Evolutionary conservation across 2,797 vertebrate genomes (phyloP), one percentile per base, ranked within the genome.

Genomic region (Fistularia tabacaria): DNA sequence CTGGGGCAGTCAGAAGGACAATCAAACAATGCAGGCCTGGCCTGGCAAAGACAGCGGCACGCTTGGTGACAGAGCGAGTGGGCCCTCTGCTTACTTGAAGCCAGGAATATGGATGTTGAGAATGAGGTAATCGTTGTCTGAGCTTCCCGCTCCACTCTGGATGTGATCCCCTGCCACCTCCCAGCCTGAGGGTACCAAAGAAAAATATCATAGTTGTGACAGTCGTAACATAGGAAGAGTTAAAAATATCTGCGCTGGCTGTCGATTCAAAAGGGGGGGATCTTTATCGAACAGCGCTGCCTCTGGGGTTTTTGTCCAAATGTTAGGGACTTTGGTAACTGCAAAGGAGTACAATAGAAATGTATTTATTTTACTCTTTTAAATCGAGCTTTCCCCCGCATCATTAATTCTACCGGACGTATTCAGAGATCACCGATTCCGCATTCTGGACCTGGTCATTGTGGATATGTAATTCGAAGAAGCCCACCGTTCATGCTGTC

Each of bases 41-140:
- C 10, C 36, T 4, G 45, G 14, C 12, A 38, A 9, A 14, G 38
- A 12, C 15, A 9, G 41, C 10, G 7, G 7, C 14, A 57, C 14
- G 15, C 13, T 43, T 38, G 12, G 40, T 11, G 13, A 15, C 0
- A n/a, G 49, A 12, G 46, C 8, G 7, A 41, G 54, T 1, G 3
- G 13, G 41, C 47, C 60, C 15, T n/a, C 8, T 38, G 49, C 93
- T 92, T 86, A 99, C 97, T 94, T 98, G 86, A 99, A 99, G 74
- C 97, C 96, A 0, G 95, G 92, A 38, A 98, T 79, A 14, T 93
- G 93, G 61, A 99, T 89, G 73, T 94, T 99, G 73, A 99, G 87
- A 66, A 99, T 97, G 69, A 98, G 93, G 77, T 98, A 99, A 80
- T 99, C 97, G 54, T 98, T 97, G 81, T 98, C 97, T 0, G 95